Percentiles rank a stretch among this genome's conserved stretches.
These are phyloP conservation scores for Drosophila anomelani DNA, from an alignment of 2,888 invertebrate genomes.

Conservation along the genomic window DNA sequence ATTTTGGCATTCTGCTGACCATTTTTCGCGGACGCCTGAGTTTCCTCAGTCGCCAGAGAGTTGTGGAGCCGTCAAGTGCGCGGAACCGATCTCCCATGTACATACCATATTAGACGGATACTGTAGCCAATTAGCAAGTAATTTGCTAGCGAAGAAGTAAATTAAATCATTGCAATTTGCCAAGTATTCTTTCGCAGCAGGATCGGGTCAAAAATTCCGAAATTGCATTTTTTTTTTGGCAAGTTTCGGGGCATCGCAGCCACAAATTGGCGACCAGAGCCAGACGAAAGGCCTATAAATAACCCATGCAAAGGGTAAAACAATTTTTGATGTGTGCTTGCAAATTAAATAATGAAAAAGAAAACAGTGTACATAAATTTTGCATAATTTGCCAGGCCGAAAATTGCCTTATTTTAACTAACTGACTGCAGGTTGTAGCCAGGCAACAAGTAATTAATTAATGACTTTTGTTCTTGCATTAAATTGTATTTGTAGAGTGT, in stretches of 20 bases:
- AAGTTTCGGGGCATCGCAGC: slow-evolving; percentile 55
- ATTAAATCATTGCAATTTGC: slow-evolving; percentile 48
- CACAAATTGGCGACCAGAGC: slow-evolving; percentile 49
- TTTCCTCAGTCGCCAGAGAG: slow-evolving; percentile 69
- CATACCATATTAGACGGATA: slow-evolving; percentile 18
- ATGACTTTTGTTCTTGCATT: slow-evolving; percentile 14
- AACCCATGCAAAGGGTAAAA: slow-evolving; percentile 59
- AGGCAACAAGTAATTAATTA: slow-evolving; percentile 29
- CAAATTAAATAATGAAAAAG: slow-evolving; percentile 39
- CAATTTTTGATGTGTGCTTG: slow-evolving; percentile 52
- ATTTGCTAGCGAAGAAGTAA: slow-evolving; percentile 45
- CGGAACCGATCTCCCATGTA: slow-evolving; percentile 47
- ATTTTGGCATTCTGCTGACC: slow-evolving; percentile 66
- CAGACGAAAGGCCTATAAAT: slow-evolving; percentile 66
- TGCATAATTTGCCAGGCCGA: slow-evolving; percentile 54
- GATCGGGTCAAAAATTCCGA: slow-evolving; percentile 51
- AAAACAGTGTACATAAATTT: slow-evolving; percentile 43
- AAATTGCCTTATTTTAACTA: slow-evolving; percentile 21
- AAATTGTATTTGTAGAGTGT: slow-evolving; percentile 29
- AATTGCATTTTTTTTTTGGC: slow-evolving; percentile 46
- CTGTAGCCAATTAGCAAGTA: slow-evolving; percentile 24
- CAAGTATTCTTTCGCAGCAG: slow-evolving; percentile 27
- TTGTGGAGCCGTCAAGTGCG: slow-evolving; percentile 72
- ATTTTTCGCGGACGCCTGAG: slow-evolving; percentile 78
- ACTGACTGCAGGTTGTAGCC: slow-evolving; percentile 19